These are phyloP conservation scores for Patella depressa DNA, from an alignment of 2,888 invertebrate genomes.

Conservation along the genomic window DNA sequence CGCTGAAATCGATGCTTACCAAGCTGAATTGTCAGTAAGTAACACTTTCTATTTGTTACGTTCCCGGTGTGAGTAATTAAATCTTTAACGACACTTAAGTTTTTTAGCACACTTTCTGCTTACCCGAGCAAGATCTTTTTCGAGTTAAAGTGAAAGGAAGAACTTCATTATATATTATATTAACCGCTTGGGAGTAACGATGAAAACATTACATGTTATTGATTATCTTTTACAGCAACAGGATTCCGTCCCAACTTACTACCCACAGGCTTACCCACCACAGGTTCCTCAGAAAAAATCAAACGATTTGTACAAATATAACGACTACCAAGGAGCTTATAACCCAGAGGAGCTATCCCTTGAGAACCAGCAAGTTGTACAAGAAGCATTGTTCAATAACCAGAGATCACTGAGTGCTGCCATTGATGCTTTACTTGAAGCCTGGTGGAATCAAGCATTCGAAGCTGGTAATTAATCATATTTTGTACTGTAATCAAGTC, in stretches of 20 bases:
- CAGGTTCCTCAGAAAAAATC: constrained; percentile 10
- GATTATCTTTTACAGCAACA: not conserved
- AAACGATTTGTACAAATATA: constrained; percentile 3
- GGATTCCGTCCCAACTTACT: not conserved
- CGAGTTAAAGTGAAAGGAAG: too few species aligned
- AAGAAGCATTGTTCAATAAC: constrained; percentile 10
- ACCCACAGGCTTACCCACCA: constrained; percentile 14
- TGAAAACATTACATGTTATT: too few species aligned
- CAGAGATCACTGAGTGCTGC: constrained; percentile 15
- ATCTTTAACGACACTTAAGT: too few species aligned
- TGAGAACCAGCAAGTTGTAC: constrained; percentile 6
- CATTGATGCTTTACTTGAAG: constrained; percentile 31
- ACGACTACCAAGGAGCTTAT: constrained; percentile 7
- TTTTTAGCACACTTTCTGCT: too few species aligned
- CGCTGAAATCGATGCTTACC: constrained; percentile 25
- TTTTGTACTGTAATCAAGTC: too few species aligned
- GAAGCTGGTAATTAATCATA: constrained; percentile 24
- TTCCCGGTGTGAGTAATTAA: too few species aligned
- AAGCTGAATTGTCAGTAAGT: not conserved
- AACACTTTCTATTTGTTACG: too few species aligned
- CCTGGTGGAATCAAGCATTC: constrained; percentile 35
- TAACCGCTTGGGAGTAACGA: too few species aligned
- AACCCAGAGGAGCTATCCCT: constrained; percentile 1
- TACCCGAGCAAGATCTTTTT: too few species aligned
- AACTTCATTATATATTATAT: too few species aligned